Conservation (phyloP, 2,797 vertebrate species). For the Miichthys miiuy region DNA sequence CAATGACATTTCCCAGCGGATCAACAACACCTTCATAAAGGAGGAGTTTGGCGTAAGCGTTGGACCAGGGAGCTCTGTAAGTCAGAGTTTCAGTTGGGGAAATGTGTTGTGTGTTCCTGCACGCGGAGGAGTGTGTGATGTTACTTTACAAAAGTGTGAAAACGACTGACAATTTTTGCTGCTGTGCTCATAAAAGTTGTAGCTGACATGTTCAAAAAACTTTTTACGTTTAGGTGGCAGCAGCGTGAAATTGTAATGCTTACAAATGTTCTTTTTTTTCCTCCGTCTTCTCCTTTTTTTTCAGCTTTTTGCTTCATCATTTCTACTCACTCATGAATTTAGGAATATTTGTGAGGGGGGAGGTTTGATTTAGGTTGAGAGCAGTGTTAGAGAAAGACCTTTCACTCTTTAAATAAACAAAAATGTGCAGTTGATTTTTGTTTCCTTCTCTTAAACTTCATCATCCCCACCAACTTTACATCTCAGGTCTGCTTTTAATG, state of each 20-base stretch:
- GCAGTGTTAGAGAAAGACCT: too few relatives aligned
- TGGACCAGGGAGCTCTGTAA: constrained; percentile 86
- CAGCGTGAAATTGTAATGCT: neutral
- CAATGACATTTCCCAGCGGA: constrained; percentile 83
- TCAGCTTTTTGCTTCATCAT: neutral
- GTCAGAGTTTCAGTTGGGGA: constrained; percentile 17
- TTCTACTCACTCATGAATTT: too few relatives aligned
- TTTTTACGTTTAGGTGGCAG: too few relatives aligned
- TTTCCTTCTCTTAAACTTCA: too few relatives aligned
- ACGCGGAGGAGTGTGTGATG: neutral
- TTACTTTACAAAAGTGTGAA: constrained; percentile 40
- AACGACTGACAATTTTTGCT: neutral
- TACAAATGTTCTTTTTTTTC: neutral
- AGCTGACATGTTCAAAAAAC: neutral
- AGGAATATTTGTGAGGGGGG: too few relatives aligned
- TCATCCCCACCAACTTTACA: too few relatives aligned
- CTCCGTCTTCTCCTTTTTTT: neutral
- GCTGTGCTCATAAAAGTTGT: neutral
- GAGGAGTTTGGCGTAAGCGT: constrained; percentile 88
- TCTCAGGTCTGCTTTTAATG: neutral
- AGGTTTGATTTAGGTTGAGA: too few relatives aligned
- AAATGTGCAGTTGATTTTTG: too few relatives aligned
- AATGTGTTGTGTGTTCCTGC: neutral
- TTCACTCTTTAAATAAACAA: too few relatives aligned
- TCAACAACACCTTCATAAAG: constrained; percentile 86